Percentiles rank a stretch among this genome's conserved stretches.
Conservation (phyloP, 2,797 vertebrate species). For the Acrossocheilus fasciatus region DNA sequence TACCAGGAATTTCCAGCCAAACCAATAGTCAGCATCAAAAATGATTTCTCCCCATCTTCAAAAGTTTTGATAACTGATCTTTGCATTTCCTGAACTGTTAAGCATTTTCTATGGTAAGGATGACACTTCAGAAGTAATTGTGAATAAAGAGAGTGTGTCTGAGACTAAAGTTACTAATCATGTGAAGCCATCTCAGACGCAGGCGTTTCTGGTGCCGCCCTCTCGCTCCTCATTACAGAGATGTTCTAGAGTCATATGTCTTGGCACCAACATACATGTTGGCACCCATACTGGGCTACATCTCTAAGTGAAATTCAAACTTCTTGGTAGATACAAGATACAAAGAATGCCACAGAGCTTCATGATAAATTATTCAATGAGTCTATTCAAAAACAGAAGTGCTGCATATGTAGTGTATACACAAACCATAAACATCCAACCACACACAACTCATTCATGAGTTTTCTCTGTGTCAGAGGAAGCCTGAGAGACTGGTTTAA, state of each 20-base stretch:
- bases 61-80: neutral
- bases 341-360: neutral
- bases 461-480: neutral
- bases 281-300: neutral
- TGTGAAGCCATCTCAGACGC: neutral
- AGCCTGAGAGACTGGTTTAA: conserved; percentile 9
- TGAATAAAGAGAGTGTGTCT: conserved; percentile 2
- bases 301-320: neutral
- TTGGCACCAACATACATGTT: neutral
- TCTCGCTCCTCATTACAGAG: neutral
- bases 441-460: neutral
- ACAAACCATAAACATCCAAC: neutral
- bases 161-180: neutral
- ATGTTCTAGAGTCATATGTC: neutral
- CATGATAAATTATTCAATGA: neutral
- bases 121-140: neutral
- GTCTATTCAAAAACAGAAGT: neutral
- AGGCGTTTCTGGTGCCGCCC: conserved; percentile 11
- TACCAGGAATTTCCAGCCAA: neutral
- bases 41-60: neutral
- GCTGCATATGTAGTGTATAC: neutral
- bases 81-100: neutral
- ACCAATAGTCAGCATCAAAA: neutral
- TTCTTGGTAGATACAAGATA: neutral
- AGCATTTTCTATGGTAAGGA: neutral